Base-by-base conservation (phyloP, 2,113 vertebrate genomes). In the Cariama cristata region DNA sequence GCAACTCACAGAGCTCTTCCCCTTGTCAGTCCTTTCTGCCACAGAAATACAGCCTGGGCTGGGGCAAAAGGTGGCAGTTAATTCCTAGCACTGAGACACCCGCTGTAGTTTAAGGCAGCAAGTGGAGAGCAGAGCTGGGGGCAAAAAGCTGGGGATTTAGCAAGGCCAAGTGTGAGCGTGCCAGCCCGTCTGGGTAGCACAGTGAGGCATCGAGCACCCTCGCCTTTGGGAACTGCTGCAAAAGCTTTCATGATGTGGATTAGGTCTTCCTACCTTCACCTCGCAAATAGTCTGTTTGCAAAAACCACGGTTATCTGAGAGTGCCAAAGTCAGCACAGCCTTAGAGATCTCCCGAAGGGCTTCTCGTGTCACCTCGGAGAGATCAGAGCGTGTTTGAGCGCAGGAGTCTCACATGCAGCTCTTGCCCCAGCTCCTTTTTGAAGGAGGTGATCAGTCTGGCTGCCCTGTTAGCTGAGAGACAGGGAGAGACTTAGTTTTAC, bases 281-380 rank as follows among this genome's bases (percentile, higher is more conserved):
- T 40, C 74, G 50, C 21, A 44, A 52, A 24, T 0, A 12, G 17
- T 4, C 16, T 42, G 11, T 24, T n/a, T 49, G 87, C 35, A 30
- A 71, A 92, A 80, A 1, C 3, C 59, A 2, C 0, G 0, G 50
- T 47, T 58, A 30, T 22, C 20, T 1, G 1, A 40, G 62, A 27
- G 27, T 35, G 44, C 27, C 35, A 55, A 73, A 60, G 69, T 4
- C 47, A 66, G 26, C 42, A 66, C 32, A 69, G 66, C 55, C 71
- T 84, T 20, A 17, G 47, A 71, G 49, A 62, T 35, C 84, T 15
- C 22, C 32, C 2, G 0, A 73, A 71, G 42, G 33, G 56, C n/a
- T 89, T 40, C 69, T n/a, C 20, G 1, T 5, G 52, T 62, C 56
- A 3, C 47, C 62, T 53, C 2, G 0, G 67, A 28, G 72, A 50